Base-by-base conservation (phyloP, 30 jellyfish, hydroid and myxozoan genomes). In the Nemopilema nomurai region DNA sequence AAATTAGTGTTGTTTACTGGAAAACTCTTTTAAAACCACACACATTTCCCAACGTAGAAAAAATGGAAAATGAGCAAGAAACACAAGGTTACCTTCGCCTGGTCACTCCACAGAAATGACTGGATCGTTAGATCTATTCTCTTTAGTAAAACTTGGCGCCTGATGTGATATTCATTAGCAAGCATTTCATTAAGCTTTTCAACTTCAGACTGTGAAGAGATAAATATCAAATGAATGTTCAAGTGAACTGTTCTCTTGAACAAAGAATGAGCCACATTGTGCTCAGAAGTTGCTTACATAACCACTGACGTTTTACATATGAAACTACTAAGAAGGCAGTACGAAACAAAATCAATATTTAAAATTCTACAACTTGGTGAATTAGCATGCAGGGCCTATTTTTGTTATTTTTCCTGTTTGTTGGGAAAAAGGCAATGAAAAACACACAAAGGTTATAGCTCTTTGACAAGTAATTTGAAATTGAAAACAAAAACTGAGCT, bases 61-160 rank as follows among this genome's bases (percentile, higher is more conserved):
- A 41, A 41, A 41, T 41, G 13, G 9, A 6, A 41, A 41, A 41
- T 41, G 13, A 41, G 13, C 57, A 13, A 41, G 57, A 41, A 41
- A 13, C 9, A 6, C 57, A 71, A 83, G 8, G 24, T 62, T 85
- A 91, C 97, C 94, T 91, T 89, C 24, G 90, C 87, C 62, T 75
- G 74, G 51, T 94, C 99, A 32, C 95, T 73, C 97, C 99, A 94
- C 71, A 85, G 20, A 67, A 94, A 89, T 16, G 97, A 94, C 69
- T 94, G 97, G 16, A 89, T 66, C 18, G 99, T 94, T 26, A 94
- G 97, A 67, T 94, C 99, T 20, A 90, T 79, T 81, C 99, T 75
- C 32, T 94, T 94, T 53, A 94, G 68, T 50, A 94, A 76, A 49
- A 94, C 89, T 62, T 89, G 91, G 19, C 96, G 67, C 49, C 99